Base-by-base conservation (phyloP, 2,113 vertebrate species). In the Bubo scandiacus region DNA sequence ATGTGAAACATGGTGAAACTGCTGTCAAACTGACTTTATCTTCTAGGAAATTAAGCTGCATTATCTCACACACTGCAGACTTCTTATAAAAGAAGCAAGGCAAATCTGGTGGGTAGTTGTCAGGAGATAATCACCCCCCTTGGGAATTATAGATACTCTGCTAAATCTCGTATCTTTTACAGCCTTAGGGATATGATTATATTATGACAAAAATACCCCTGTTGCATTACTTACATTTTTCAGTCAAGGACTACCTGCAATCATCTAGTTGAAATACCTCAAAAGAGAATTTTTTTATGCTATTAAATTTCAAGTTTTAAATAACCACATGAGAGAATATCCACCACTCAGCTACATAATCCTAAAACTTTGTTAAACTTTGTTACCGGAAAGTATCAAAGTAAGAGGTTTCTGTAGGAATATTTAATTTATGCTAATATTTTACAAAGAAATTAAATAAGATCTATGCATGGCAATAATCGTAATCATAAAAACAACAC, bases 11-110 rank as follows among this genome's bases (percentile, higher is more conserved):
- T 95, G 71, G 49, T 86, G 74, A 97, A 95, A 96, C 34, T 90
- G n/a, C 94, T 98, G 96, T 97, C 98, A 98, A 96, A 93, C 65
- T 90, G 86, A 96, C 93, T 97, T 96, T 97, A 95, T 94, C 86
- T 88, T 97, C 79, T 91, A 95, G 78, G 89, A 98, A 97, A 97
- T 96, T 97, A 97, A 93, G 59, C 81, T 96, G 90, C 59, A 96
- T 91, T 98, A 97, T 97, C 95, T 97, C 92, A 84, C 80, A 97
- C 85, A 96, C 96, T 94, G 52, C 94, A 98, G 90, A 89, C 85
- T 96, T 97, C 85, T 91, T 94, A 94, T 86, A 93, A 97, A 82
- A 96, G 78, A 82, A 96, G 83, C 57, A 96, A 96, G 92, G 58
- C 74, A 43, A 97, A 97, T 96, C 91, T 86, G 93, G 81, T 94